Conservation (phyloP, 2,888 invertebrate genomes). For the Synergus gifuensis region DNA sequence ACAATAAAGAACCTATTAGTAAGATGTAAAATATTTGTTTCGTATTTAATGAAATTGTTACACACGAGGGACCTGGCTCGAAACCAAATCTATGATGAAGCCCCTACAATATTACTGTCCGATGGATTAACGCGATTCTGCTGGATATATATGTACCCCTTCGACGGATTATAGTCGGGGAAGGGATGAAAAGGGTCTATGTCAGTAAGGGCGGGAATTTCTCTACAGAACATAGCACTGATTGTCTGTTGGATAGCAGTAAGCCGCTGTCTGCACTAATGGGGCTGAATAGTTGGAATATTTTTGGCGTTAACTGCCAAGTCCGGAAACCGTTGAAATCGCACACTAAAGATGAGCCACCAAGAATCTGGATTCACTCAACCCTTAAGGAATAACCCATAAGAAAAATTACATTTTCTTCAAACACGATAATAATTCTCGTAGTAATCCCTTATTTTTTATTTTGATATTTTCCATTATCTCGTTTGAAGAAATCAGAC, state of each 20-base stretch:
- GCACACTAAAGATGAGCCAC: conserved; percentile 48
- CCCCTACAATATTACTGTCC: conserved; percentile 47
- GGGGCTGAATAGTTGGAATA: conserved; percentile 70
- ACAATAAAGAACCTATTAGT: too few relatives aligned
- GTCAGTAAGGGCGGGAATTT: conserved; percentile 47
- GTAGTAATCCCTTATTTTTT: neutral
- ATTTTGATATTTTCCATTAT: too few relatives aligned
- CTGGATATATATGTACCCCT: conserved; percentile 48
- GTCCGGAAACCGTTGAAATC: conserved; percentile 50
- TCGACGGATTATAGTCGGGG: conserved; percentile 47
- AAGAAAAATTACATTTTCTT: conserved; percentile 55
- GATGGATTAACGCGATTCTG: conserved; percentile 31
- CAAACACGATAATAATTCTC: neutral
- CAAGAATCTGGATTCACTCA: conserved; percentile 56
- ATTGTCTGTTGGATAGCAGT: conserved; percentile 61
- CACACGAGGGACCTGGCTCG: conserved; percentile 50
- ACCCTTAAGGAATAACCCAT: conserved; percentile 61
- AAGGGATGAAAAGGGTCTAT: conserved; percentile 43
- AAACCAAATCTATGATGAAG: conserved; percentile 53
- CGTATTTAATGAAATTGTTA: conserved; percentile 2
- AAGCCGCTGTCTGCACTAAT: conserved; percentile 59
- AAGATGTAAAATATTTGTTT: neutral
- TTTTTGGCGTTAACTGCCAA: conserved; percentile 63
- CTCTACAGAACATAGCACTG: conserved; percentile 55
- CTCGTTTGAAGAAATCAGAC: too few relatives aligned